phyloP scores from a whole-genome alignment of 1,140 invertebrate genomes.

The Aphis craccivora region DNA sequence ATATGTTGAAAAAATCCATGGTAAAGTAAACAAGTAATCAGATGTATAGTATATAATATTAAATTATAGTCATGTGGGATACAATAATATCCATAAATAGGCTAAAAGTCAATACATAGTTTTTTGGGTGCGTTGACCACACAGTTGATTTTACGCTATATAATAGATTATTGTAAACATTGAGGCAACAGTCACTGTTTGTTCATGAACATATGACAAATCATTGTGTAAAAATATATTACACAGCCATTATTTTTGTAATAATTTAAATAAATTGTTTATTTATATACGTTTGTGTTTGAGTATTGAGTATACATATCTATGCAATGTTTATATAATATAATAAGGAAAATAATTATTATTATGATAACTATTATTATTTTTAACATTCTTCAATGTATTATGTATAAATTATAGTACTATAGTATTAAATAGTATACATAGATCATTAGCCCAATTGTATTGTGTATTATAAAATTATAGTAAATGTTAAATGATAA shows the following conservation, averaged over 20 bases:
- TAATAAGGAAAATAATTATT: background rate
- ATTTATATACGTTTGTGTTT: background rate
- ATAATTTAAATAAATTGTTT: constrained; percentile 10
- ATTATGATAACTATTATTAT: background rate
- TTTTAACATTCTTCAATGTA: background rate
- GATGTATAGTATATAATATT: too few relatives aligned
- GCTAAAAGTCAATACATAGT: background rate
- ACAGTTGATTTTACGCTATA: background rate
- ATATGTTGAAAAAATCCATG: too few relatives aligned
- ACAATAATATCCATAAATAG: background rate
- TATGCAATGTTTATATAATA: background rate
- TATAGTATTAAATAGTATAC: background rate
- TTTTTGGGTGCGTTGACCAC: background rate
- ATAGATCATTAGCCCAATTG: background rate
- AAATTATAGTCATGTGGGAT: too few relatives aligned
- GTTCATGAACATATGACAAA: background rate
- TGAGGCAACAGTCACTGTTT: background rate
- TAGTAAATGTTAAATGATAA: background rate
- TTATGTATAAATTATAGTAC: too few relatives aligned
- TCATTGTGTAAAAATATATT: background rate
- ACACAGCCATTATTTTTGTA: background rate
- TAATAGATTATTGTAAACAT: background rate
- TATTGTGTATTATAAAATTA: background rate
- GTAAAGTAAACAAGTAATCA: too few relatives aligned
- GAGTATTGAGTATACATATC: background rate